phyloP scores from a whole-genome alignment of 2,113 vertebrate species.

The Anhinga rufa region DNA sequence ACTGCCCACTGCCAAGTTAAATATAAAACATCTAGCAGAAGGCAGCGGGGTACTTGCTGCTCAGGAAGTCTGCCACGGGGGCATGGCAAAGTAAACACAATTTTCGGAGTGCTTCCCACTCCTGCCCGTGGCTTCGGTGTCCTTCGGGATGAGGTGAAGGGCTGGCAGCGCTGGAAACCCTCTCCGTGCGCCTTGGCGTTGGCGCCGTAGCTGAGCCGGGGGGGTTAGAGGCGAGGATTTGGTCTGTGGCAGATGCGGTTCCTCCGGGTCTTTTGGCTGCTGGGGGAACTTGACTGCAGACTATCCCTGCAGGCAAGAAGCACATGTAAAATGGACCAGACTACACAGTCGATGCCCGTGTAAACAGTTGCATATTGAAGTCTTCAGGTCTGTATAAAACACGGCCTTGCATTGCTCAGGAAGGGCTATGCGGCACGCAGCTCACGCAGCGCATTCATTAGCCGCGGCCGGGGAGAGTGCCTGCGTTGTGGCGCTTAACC shows the following conservation, averaged over 20 bases:
- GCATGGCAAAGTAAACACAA: slow-evolving; percentile 42
- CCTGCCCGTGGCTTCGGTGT: neutral
- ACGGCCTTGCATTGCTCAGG: neutral
- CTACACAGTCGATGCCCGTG: neutral
- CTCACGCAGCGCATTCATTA: neutral
- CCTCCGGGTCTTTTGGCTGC: neutral
- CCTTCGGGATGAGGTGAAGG: neutral
- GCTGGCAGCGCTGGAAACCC: neutral
- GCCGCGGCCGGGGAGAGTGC: neutral
- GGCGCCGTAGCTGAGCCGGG: rapidly evolving
- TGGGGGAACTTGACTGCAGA: neutral
- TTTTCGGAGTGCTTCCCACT: slow-evolving; percentile 5
- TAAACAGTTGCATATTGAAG: neutral
- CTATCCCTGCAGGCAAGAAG: neutral
- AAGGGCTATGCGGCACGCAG: neutral
- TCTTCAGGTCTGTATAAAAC: neutral
- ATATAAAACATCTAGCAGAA: slow-evolving; percentile 60
- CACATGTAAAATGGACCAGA: neutral
- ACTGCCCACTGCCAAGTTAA: slow-evolving; percentile 62
- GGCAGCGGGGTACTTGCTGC: slow-evolving; percentile 39
- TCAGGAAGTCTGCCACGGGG: slow-evolving; percentile 55
- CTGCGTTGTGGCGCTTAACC: neutral
- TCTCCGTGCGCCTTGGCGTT: neutral
- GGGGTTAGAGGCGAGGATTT: neutral
- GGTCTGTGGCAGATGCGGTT: neutral